Conservation (phyloP, 1,140 invertebrate species). For the Ceratina australensis region DNA sequence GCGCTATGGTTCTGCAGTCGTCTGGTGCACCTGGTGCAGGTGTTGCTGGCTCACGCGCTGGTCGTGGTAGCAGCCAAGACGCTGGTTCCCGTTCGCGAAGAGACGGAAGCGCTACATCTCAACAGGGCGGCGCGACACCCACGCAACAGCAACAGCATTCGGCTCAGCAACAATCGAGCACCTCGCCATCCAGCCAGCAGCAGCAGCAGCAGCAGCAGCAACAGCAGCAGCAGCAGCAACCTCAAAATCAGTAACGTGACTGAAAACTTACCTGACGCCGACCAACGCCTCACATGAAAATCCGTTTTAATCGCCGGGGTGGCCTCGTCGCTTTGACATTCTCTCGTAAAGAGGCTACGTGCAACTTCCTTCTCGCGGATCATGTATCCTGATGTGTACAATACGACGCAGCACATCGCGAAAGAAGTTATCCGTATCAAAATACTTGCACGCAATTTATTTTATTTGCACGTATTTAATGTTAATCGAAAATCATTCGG, state of each 20-base stretch:
- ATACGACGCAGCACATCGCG: conserved; percentile 6
- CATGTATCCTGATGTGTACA: conserved; percentile 34
- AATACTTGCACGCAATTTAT: neutral
- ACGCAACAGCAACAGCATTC: conserved; percentile 47
- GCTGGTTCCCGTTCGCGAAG: conserved; percentile 72
- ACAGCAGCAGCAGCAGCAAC: conserved; percentile 47
- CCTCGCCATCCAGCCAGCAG: conserved; percentile 63
- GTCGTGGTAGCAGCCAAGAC: conserved; percentile 77
- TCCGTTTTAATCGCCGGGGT: conserved; percentile 68
- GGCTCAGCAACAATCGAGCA: conserved; percentile 63
- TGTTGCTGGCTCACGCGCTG: conserved; percentile 70
- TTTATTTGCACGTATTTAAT: neutral
- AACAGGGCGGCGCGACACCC: conserved; percentile 67
- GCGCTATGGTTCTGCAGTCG: conserved; percentile 92
- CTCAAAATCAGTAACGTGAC: conserved; percentile 72
- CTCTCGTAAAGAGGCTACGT: conserved; percentile 57
- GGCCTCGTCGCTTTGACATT: conserved; percentile 64
- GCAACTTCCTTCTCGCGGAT: conserved; percentile 56
- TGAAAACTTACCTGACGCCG: conserved; percentile 60
- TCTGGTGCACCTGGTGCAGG: conserved; percentile 80
- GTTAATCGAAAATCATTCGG: conserved; percentile 1
- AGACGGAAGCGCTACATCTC: conserved; percentile 76
- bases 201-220: conserved; percentile 70
- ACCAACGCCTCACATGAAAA: conserved; percentile 63
- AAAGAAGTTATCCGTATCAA: conserved; percentile 31